phyloP scores from a whole-genome alignment of 2,888 invertebrate species.

The Plebejus argus region DNA sequence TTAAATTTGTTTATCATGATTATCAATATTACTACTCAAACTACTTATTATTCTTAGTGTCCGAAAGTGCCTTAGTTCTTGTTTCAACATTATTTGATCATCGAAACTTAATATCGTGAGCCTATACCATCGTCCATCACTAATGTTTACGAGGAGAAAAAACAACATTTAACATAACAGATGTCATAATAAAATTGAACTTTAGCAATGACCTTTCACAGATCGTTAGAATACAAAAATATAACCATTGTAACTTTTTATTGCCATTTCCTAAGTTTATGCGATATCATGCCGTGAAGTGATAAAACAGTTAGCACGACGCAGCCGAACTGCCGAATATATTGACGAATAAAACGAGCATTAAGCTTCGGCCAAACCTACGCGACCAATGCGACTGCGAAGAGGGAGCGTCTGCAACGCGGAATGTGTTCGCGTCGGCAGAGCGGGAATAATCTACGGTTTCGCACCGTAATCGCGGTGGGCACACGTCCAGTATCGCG shows the following conservation, averaged over 20 bases:
- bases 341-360: conserved; percentile 74
- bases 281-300: conserved; percentile 77
- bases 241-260: conserved; percentile 67
- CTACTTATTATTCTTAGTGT: neutral
- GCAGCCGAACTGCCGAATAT: conserved; percentile 68
- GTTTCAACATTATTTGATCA: neutral
- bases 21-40: neutral
- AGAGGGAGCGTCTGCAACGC: no score
- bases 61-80: no score
- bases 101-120: neutral
- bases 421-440: no score
- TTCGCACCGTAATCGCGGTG: no score
- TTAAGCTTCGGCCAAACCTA: conserved; percentile 43
- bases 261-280: conserved; percentile 68
- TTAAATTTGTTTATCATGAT: neutral
- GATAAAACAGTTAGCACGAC: conserved; percentile 78
- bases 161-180: neutral
- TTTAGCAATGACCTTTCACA: conserved; percentile 42
- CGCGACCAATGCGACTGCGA: no score
- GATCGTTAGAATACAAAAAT: conserved; percentile 49
- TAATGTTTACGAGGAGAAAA: conserved; percentile 1
- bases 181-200: conserved; percentile 17
- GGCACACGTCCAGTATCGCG: no score
- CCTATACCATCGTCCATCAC: neutral
- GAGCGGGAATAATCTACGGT: no score